These are phyloP conservation scores for Noctua janthina DNA, from an alignment of 2,888 invertebrate genomes.

Conservation along the genomic window DNA sequence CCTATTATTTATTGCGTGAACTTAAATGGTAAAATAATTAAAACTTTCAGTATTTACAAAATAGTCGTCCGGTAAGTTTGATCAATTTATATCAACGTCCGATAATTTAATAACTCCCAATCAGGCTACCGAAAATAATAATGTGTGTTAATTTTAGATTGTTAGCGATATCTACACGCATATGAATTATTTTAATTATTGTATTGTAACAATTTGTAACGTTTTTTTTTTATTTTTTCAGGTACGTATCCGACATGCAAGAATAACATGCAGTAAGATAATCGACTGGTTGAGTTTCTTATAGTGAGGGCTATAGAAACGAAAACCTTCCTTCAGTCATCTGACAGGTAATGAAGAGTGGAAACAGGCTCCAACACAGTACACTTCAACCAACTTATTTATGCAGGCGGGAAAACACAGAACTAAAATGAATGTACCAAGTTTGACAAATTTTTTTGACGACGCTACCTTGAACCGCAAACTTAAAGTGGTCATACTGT, in stretches of 20 bases:
- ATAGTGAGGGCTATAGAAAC: neutral
- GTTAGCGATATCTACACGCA: neutral
- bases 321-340: neutral
- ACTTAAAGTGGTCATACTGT: too few species aligned
- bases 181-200: slow-evolving; percentile 10
- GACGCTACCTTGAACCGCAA: too few species aligned
- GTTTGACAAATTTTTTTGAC: too few species aligned
- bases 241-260: slow-evolving; percentile 60
- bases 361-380: neutral
- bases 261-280: neutral
- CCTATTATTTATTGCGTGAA: too few species aligned
- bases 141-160: neutral
- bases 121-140: too few species aligned
- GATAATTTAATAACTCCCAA: neutral
- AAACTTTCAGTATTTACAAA: neutral
- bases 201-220: slow-evolving; percentile 12
- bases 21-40: neutral
- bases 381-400: too few species aligned
- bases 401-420: too few species aligned
- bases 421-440: too few species aligned
- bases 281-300: neutral
- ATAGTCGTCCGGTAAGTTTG: neutral
- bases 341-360: neutral
- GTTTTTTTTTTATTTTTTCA: slow-evolving; percentile 45
- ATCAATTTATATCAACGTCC: neutral